Evolutionary conservation across 1,140 invertebrate genomes (phyloP), one percentile per base, ranked within the genome.

Genomic region (Cyrtorhinus lividipennis): DNA sequence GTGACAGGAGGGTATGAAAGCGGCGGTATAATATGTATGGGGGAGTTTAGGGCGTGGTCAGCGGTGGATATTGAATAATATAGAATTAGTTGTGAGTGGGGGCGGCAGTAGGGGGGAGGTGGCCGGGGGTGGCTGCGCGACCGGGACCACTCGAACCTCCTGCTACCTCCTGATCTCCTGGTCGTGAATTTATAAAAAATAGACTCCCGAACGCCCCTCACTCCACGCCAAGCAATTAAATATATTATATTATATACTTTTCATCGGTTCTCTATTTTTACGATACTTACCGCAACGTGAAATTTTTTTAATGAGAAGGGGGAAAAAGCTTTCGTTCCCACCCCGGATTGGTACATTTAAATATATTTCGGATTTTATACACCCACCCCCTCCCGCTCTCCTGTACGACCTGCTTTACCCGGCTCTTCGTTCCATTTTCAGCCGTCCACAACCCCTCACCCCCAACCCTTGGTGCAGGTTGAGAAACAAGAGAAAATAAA

Each of bases 111-210:
- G 62, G 26, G 44, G 56, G 24, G 59, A 59, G 3, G 62, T 56
- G 2, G 53, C 30, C 1, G 57, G 62, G 15, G 56, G 57, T 18
- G 27, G 56, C 13, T 64, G 56, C 30, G 24, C 25, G 2, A 22
- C 15, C 2, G 57, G 62, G 23, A 46, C 26, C 22, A 12, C 22
- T 20, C 56, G 18, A 38, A 46, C 45, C 56, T 58, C 62, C 30
- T 59, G 57, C 27, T 46, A 24, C 15, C 38, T 24, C 56, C 58
- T 44, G 56, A 59, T 38, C 62, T 58, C 58, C 56, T 64, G 62
- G 48, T 53, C 48, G 48, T 10, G 48, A 53, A 53, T 53, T 53
- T 53, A 53, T 53, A 53, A 53, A 53, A 53, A 53, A 53, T 53
- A 53, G 48, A 53, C 48, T 53, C 18, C 3, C 48, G 10, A 8